Conservation (phyloP, 1,140 invertebrate genomes). For the Archivesica marissinica region DNA sequence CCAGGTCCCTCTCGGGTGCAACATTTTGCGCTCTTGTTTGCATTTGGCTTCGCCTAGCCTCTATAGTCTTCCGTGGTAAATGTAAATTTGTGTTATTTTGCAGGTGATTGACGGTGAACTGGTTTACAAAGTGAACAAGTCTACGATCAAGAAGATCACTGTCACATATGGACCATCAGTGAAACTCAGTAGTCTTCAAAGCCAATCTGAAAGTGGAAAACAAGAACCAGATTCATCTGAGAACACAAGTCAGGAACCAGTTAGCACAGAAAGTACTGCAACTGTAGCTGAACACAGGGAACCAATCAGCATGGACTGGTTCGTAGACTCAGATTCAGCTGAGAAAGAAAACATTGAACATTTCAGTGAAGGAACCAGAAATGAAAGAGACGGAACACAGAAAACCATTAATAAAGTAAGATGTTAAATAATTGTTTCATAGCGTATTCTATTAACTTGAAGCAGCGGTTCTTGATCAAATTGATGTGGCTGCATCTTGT, state of each 20-base stretch:
- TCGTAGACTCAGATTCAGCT: slow-evolving; percentile 23
- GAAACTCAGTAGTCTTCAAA: slow-evolving; percentile 51
- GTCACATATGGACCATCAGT: slow-evolving; percentile 85
- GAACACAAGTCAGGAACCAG: background rate
- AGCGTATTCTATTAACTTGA: too few species aligned
- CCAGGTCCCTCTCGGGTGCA: too few species aligned
- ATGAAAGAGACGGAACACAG: background rate
- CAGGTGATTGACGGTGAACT: slow-evolving; percentile 90
- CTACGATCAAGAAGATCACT: slow-evolving; percentile 88
- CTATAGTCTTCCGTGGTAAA: too few species aligned
- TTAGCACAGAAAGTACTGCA: background rate
- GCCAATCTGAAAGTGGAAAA: background rate
- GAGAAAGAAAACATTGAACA: slow-evolving; percentile 55
- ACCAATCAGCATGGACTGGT: slow-evolving; percentile 20
- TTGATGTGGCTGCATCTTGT: too few species aligned
- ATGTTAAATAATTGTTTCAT: background rate
- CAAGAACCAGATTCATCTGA: background rate
- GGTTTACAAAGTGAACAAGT: slow-evolving; percentile 88
- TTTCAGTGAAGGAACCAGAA: slow-evolving; percentile 14
- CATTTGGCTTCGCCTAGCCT: too few species aligned
- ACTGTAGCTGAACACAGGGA: background rate
- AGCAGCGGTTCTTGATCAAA: too few species aligned
- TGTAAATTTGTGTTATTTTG: background rate
- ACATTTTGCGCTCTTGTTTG: too few species aligned
- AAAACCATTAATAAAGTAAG: background rate